These are phyloP conservation scores for Meloidogyne floridensis DNA, from an alignment of 1,140 invertebrate species.

Conservation along the genomic window DNA sequence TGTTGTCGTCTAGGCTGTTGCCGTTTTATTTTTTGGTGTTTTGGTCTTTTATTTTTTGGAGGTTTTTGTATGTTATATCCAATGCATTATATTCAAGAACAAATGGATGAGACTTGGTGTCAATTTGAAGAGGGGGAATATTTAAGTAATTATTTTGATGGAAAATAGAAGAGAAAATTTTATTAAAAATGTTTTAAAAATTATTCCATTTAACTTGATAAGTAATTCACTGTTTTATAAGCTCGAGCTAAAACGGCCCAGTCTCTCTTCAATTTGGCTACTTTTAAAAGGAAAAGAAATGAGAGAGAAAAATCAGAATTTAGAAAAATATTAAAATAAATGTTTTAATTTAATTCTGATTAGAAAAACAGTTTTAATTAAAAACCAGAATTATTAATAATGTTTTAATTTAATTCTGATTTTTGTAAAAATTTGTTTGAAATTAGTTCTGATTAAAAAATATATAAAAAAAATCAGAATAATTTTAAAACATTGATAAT, in stretches of 20 bases:
- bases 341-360: too few relatives aligned
- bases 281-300: too few relatives aligned
- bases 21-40: slow-evolving; percentile 45
- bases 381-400: too few relatives aligned
- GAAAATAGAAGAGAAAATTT: slow-evolving; percentile 8
- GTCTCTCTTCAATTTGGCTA: too few relatives aligned
- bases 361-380: too few relatives aligned
- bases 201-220: not conserved
- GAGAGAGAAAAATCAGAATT: not conserved
- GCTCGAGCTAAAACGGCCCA: too few relatives aligned
- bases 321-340: not conserved
- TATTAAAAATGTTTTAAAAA: too few relatives aligned
- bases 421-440: too few relatives aligned
- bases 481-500: too few relatives aligned
- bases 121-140: slow-evolving; percentile 20
- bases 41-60: slow-evolving; percentile 41
- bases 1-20: slow-evolving; percentile 52
- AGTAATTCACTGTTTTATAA: not conserved
- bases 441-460: too few relatives aligned
- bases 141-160: slow-evolving; percentile 35
- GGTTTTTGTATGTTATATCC: slow-evolving; percentile 49
- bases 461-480: too few relatives aligned
- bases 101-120: slow-evolving; percentile 39
- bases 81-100: slow-evolving; percentile 51
- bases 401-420: too few relatives aligned